Conservation (phyloP, 2,113 vertebrate genomes). For the Xenotilapia caudafasciata region DNA sequence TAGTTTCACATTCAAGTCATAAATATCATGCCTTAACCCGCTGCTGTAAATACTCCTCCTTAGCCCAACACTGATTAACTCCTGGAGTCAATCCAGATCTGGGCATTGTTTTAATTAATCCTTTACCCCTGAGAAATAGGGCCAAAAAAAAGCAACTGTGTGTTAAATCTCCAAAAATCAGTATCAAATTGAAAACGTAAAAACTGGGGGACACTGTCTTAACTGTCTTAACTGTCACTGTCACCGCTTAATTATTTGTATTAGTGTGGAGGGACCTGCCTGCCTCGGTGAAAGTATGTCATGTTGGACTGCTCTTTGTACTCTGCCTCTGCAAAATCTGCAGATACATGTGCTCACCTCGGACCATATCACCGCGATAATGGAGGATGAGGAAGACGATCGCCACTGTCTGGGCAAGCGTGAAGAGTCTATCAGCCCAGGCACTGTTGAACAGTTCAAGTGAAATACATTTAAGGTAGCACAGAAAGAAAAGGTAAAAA, state of each 20-base stretch:
- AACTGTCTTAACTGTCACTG: neutral
- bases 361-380: conserved; percentile 60
- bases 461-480: neutral
- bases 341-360: conserved; percentile 54
- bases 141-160: neutral
- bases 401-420: conserved; percentile 65
- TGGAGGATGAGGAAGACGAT: conserved; percentile 76
- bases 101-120: neutral
- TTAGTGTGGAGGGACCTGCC: neutral
- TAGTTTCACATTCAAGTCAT: neutral
- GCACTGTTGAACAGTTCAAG: conserved; percentile 61
- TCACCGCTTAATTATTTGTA: neutral
- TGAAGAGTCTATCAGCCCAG: conserved; percentile 81
- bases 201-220: neutral
- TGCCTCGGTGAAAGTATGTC: neutral
- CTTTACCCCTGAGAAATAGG: neutral
- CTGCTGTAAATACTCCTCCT: neutral
- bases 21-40: neutral
- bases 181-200: neutral
- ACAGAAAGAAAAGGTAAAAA: neutral
- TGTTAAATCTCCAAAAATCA: neutral
- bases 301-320: neutral
- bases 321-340: neutral
- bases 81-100: neutral
- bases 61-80: neutral